Evolutionary conservation across 2,113 vertebrate species (phyloP), one percentile per base, ranked within the genome.

Genomic region (Coptodon bakossiorum): DNA sequence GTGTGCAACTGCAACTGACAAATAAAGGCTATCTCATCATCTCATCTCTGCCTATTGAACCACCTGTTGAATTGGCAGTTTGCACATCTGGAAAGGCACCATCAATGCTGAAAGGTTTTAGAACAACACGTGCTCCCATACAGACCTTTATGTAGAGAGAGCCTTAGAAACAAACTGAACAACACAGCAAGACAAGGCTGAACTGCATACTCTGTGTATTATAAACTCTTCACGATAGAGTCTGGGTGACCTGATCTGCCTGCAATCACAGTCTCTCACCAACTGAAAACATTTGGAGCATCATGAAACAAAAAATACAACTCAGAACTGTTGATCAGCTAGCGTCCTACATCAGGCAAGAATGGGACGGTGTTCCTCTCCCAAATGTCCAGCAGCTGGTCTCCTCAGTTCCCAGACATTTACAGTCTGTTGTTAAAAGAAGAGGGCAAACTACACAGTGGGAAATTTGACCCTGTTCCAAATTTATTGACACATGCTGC

Each of bases 381-480:
- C 56, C 56, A 57, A 57, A 57, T 0, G 29, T 34, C 29, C 59
- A 61, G 29, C 5, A 0, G 9, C 57, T 31, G 0, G 0, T 61
- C 14, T 0, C 2, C 16, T 63, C 61, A 66, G 61, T 66, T 66
- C 9, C 2, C 17, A 66, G 2, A 36, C 17, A 12, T 66, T 66
- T 38, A 1, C 31, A 38, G 34, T 0, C 31, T 0, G 61, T 66
- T 7, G 31, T 63, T 63, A 38, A 1, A 66, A 66, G 31, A 66
- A 2, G 0, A 38, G 17, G 31, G 34, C 0, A 66, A 12, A 36
- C 0, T 66, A 5, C 13, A 59, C 0, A 29, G 13, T 1, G 27
- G 13, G 7, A 59, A n/a, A 38, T n/a, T 12, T 9, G 17, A 38
- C 2, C 61, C 17, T 38, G 17, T 7, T 12, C 31, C 31, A 0